These are phyloP conservation scores for Phrynosoma blainvillii DNA, from an alignment of 2,113 vertebrate genomes.

Conservation along the genomic window DNA sequence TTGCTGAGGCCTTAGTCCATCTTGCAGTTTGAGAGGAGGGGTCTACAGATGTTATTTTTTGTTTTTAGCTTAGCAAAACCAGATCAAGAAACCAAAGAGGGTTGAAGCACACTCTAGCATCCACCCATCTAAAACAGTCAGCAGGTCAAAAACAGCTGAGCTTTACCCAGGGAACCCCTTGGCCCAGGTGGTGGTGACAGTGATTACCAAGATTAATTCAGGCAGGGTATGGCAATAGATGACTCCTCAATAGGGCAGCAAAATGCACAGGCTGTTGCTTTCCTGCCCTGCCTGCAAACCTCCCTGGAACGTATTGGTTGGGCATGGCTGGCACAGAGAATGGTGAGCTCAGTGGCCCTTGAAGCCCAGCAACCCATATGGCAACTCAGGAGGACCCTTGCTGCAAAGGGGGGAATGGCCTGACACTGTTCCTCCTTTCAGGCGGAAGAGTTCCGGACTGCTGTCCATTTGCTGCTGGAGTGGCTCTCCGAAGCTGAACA, in stretches of 20 bases:
- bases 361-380: not conserved
- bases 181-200: not conserved
- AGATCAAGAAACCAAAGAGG: too few relatives aligned
- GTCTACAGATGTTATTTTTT: too few relatives aligned
- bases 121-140: too few relatives aligned
- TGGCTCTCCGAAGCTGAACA: slow-evolving; percentile 98
- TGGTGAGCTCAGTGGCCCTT: not conserved
- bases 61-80: too few relatives aligned
- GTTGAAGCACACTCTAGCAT: too few relatives aligned
- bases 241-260: not conserved
- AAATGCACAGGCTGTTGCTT: too few relatives aligned
- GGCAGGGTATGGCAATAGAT: not conserved
- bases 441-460: slow-evolving; percentile 94
- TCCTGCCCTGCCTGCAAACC: too few relatives aligned
- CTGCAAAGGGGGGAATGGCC: not conserved
- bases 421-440: slow-evolving; percentile 52
- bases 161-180: not conserved
- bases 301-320: not conserved
- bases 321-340: not conserved
- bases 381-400: not conserved
- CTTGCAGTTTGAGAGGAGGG: not conserved
- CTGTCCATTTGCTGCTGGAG: slow-evolving; percentile 92
- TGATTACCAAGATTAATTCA: not conserved
- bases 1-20: not conserved
- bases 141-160: not conserved